Evolutionary conservation across 2,797 vertebrate species (phyloP), one percentile per base, ranked within the genome.

Genomic region (Anas capensis): DNA sequence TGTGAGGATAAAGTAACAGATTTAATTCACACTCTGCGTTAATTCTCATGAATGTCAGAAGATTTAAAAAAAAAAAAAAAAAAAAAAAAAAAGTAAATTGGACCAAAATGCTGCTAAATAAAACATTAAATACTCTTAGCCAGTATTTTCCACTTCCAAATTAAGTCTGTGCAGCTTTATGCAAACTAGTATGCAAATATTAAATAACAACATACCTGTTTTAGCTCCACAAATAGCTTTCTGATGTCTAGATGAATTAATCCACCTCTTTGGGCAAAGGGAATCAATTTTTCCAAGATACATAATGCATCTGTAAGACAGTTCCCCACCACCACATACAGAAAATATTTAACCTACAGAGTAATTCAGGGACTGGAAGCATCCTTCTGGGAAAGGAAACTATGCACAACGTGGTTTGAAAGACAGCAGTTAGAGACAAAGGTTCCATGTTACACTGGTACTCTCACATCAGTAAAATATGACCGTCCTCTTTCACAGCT

Each of bases 121-220:
- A 24, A 6, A 78, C 56, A 46, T 66, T 9, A 71, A 71, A 86
- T 61, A 51, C 11, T 79, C 33, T 79, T 80, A 54, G 19, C 8
- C 48, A 78, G 18, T 24, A 46, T 11, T 53, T 66, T 64, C 57
- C 62, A 87, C 17, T 26, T 24, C 34, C 20, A 8, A 62, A 69
- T 31, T 24, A 58, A 62, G 31, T 26, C 66, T 68, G 8, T 75
- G 26, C 11, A 58, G 29, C 40, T 81, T 85, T 60, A 69, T 53
- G 8, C 36, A 79, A 76, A 68, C 49, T 42, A 38, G 34, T 23
- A 69, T 19, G n/a, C 10, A 90, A 56, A 54, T 6, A 38, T 48
- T 71, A 86, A 75, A 73, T 7, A 71, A 64, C 14, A 46, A 38
- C 70, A 76, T 95, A 97, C 97, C 97, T 96, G 91, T 42, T 94